Conservation (phyloP, 1,140 invertebrate genomes). For the Arion vulgaris region DNA sequence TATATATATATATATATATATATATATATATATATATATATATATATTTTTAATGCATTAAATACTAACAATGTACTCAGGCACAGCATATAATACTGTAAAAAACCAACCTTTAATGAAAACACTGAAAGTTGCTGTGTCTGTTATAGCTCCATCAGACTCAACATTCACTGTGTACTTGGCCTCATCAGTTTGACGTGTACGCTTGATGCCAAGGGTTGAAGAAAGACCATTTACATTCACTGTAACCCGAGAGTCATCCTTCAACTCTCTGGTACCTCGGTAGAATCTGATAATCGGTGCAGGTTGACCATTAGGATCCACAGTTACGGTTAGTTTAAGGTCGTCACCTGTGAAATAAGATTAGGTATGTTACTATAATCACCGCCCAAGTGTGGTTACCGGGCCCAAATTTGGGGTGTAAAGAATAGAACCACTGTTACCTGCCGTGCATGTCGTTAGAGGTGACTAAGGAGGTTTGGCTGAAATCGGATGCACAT, state of each 20-base stretch:
- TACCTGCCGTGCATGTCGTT: too few species aligned
- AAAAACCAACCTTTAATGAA: slow-evolving; percentile 90
- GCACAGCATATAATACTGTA: too few species aligned
- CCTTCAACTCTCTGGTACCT: slow-evolving; percentile 61
- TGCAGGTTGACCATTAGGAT: slow-evolving; percentile 54
- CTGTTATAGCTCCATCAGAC: slow-evolving; percentile 90
- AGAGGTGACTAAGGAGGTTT: too few species aligned
- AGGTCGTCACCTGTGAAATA: slow-evolving; percentile 64
- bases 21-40: too few species aligned
- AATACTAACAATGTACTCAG: too few species aligned
- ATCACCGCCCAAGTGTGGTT: too few species aligned
- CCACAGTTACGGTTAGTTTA: slow-evolving; percentile 53
- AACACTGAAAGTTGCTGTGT: slow-evolving; percentile 88
- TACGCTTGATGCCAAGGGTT: slow-evolving; percentile 94
- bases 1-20: too few species aligned
- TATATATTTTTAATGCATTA: too few species aligned
- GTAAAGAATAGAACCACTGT: too few species aligned
- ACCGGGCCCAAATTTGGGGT: too few species aligned
- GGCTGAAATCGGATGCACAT: too few species aligned
- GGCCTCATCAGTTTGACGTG: slow-evolving; percentile 97
- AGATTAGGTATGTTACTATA: not conserved
- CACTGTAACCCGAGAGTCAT: slow-evolving; percentile 67
- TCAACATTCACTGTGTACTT: slow-evolving; percentile 94
- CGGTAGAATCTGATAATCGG: slow-evolving; percentile 61
- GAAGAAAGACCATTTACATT: slow-evolving; percentile 85